Evolutionary conservation across 1,140 invertebrate species (phyloP).

Genomic region (Thaumatotibia leucotreta): DNA sequence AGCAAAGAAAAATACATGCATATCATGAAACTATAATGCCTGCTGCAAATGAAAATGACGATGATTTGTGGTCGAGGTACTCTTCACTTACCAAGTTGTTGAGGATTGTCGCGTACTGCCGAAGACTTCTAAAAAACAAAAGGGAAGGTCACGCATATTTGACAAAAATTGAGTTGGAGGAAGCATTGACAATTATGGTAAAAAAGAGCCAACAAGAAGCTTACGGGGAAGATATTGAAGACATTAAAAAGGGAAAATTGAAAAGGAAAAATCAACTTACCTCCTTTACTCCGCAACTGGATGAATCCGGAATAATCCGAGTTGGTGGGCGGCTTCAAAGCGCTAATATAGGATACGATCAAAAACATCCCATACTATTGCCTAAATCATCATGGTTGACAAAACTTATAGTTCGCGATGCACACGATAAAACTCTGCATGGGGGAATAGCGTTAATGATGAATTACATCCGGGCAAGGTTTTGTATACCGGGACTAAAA

Average conservation of each 20-base stretch:
- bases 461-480: conserved; percentile 1
- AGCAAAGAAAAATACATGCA: not conserved
- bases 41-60: not conserved
- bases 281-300: not conserved
- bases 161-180: not conserved
- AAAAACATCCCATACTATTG: conserved; percentile 17
- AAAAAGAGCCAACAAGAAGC: not conserved
- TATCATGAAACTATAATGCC: not conserved
- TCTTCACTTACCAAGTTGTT: not conserved
- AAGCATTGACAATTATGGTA: not conserved
- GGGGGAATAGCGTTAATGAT: not conserved
- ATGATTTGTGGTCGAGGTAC: not conserved
- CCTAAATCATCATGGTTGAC: not conserved
- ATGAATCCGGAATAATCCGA: not conserved
- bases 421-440: conserved; percentile 6
- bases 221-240: not conserved
- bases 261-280: not conserved
- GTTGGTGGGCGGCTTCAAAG: not conserved
- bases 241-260: not conserved
- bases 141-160: not conserved
- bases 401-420: not conserved
- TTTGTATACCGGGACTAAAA: conserved; percentile 11
- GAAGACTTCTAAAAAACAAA: not conserved
- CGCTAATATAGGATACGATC: not conserved
- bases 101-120: conserved; percentile 5